Evolutionary conservation across 2,888 invertebrate genomes (phyloP), one percentile per base, ranked within the genome.

Genomic region (Ophraella communa): DNA sequence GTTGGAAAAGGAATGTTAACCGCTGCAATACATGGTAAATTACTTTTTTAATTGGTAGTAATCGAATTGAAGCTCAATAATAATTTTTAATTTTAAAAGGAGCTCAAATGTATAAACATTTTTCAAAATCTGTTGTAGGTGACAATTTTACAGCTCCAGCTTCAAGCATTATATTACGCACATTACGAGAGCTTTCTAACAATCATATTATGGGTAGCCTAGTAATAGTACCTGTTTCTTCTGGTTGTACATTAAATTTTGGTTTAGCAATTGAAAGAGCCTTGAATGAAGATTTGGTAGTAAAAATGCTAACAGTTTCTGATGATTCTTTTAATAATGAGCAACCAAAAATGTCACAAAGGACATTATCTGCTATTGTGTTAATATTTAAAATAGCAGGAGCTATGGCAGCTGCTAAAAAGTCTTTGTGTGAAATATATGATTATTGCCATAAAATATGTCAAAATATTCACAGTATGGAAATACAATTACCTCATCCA

Each of bases 1-100:
- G 90, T 95, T 27, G 95, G 95, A 0, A 77, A 83, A 42, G 94
- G 95, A 1, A 90, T 94, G 89, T 80, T 95, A 68, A 90, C 91
- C 17, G 93, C 90, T 0, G 88, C 90, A 0, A 88, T 94, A 1
- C 27, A 27, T n/a, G n/a, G n/a, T n/a, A n/a, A n/a, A n/a, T n/a
- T n/a, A n/a, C n/a, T n/a, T n/a, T 39, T 14, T 7, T 7, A 5
- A 39, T 39, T 17, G 7, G n/a, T 14, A 14, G 35, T 14, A n/a
- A 39, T 14, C 17, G 1, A 17, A 3, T n/a, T 14, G n/a, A 14
- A 39, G 4, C 5, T 14, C 5, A 39, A 39, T 39, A 30, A n/a
- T n/a, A n/a, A n/a, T n/a, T n/a, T n/a, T n/a, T n/a, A n/a, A n/a
- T n/a, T n/a, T n/a, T n/a, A n/a, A n/a, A n/a, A n/a, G n/a, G n/a